Percentiles rank a stretch among this genome's conserved stretches.
These are phyloP conservation scores for Lepus timidus DNA, from an alignment of 2,113 vertebrate species.

Conservation along the genomic window DNA sequence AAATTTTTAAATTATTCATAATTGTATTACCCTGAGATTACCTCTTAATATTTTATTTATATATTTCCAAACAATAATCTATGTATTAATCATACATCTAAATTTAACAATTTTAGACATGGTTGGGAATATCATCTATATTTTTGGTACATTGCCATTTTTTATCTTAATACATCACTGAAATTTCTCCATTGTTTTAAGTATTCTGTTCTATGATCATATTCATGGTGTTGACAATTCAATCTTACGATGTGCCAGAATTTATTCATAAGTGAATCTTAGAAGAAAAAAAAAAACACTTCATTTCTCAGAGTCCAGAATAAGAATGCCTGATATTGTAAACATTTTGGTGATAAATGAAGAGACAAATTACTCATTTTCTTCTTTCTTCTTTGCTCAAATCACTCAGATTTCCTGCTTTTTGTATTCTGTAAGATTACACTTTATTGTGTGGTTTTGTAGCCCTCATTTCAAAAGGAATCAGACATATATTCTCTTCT, in stretches of 20 bases:
- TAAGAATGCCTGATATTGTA: background rate
- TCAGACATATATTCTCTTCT: background rate
- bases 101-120: background rate
- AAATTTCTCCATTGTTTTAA: background rate
- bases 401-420: background rate
- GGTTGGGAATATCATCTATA: background rate
- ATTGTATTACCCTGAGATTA: background rate
- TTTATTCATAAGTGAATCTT: background rate
- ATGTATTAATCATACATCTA: background rate
- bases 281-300: background rate
- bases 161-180: background rate
- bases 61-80: background rate
- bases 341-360: background rate
- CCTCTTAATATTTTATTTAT: constrained; percentile 5
- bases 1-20: background rate
- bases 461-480: background rate
- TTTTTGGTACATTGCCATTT: background rate
- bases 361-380: background rate
- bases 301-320: background rate
- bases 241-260: background rate
- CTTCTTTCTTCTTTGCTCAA: background rate
- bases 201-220: background rate
- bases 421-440: background rate
- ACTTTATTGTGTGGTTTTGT: background rate
- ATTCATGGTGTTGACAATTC: background rate